These are phyloP conservation scores for Neopelma chrysocephalum DNA, from an alignment of 2,797 vertebrate species.

Conservation along the genomic window DNA sequence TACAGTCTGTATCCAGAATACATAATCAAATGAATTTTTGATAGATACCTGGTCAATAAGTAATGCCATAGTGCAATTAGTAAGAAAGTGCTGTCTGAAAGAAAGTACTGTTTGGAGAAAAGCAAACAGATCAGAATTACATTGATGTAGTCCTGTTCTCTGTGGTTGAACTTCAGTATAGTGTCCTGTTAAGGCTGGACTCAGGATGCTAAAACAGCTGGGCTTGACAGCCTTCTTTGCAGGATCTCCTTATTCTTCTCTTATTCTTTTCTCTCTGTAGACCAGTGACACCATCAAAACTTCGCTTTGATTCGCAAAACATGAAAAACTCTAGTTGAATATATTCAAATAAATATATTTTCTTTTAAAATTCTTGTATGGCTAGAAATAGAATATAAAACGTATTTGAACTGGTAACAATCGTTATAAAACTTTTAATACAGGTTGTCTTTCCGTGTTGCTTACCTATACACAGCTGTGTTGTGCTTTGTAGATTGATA, in stretches of 20 bases:
- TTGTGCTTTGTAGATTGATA: not conserved
- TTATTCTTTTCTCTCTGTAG: not conserved
- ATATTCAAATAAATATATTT: not conserved
- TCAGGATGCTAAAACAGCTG: not conserved
- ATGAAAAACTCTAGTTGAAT: not conserved
- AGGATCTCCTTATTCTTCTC: not conserved
- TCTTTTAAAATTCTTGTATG: not conserved
- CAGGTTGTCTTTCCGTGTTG: not conserved
- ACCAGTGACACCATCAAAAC: not conserved
- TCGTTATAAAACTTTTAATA: not conserved
- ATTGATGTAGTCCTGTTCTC: not conserved
- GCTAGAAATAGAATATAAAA: not conserved
- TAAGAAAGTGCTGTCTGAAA: not conserved
- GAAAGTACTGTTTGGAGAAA: not conserved
- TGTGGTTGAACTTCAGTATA: not conserved
- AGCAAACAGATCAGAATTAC: not conserved
- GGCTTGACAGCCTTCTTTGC: not conserved
- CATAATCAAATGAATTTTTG: not conserved
- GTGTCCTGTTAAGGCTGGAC: not conserved
- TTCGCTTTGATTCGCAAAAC: not conserved
- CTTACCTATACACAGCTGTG: not conserved
- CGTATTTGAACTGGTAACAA: not conserved
- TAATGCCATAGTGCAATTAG: fast-evolving
- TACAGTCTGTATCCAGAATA: not conserved
- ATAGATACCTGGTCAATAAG: not conserved